These are phyloP conservation scores for Orientallactaga sibirica DNA, from an alignment of 2,797 vertebrate genomes.

Conservation along the genomic window DNA sequence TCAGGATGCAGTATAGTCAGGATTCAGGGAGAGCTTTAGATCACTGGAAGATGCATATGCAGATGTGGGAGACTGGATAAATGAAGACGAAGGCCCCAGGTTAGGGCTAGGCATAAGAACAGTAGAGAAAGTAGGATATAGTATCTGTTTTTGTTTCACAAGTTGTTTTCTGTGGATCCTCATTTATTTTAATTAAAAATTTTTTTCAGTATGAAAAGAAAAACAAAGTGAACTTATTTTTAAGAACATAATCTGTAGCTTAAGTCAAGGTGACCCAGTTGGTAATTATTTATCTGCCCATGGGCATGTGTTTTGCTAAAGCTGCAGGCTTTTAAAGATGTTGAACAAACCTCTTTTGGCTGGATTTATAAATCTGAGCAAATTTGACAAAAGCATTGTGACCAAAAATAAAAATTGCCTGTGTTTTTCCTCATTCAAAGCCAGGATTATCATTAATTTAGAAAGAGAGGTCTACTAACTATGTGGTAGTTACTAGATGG, in stretches of 20 bases:
- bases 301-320: not conserved
- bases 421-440: conserved; percentile 32
- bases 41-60: too few species aligned
- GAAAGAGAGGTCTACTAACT: not conserved
- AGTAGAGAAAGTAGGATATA: not conserved
- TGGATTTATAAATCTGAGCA: conserved; percentile 2
- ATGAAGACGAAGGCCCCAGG: not conserved
- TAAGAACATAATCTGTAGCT: not conserved
- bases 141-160: not conserved
- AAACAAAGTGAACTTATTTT: not conserved
- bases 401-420: not conserved
- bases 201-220: conserved; percentile 24
- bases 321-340: not conserved
- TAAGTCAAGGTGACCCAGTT: not conserved
- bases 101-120: not conserved
- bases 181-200: conserved; percentile 37
- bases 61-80: not conserved
- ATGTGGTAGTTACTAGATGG: not conserved
- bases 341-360: not conserved
- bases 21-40: not conserved
- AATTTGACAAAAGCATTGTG: not conserved
- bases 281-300: not conserved
- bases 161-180: not conserved
- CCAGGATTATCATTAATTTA: not conserved
- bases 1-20: not conserved